phyloP scores from a whole-genome alignment of 2,888 invertebrate genomes.

The Philereme vetulata region DNA sequence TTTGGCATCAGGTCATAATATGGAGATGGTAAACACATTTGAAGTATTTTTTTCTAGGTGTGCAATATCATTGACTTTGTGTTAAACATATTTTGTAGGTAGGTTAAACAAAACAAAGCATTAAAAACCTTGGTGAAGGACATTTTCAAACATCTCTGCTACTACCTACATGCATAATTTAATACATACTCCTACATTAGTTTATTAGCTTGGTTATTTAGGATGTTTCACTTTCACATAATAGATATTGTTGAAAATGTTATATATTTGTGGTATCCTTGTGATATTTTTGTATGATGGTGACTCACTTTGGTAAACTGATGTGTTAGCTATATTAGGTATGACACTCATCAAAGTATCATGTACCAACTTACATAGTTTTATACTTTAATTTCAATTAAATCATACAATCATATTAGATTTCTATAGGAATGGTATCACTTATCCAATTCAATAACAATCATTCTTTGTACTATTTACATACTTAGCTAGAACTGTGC shows the following conservation, averaged over 20 bases:
- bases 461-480: slow-evolving; percentile 4
- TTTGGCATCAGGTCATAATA: slow-evolving; percentile 24
- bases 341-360: neutral
- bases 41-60: slow-evolving; percentile 32
- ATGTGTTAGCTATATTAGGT: neutral
- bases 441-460: slow-evolving; percentile 2
- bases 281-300: neutral
- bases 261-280: neutral
- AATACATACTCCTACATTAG: too few relatives aligned
- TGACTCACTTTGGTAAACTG: slow-evolving; percentile 8
- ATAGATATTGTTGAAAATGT: neutral
- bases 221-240: too few relatives aligned
- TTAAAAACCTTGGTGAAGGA: slow-evolving; percentile 18
- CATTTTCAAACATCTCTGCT: neutral
- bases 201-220: too few relatives aligned
- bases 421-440: slow-evolving; percentile 8
- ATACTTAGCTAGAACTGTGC: slow-evolving; percentile 13
- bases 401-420: neutral
- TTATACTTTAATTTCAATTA: slow-evolving; percentile 3
- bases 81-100: slow-evolving; percentile 33
- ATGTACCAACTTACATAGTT: neutral
- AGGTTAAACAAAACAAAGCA: slow-evolving; percentile 30
- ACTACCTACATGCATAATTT: too few relatives aligned
- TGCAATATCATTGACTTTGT: slow-evolving; percentile 51
- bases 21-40: slow-evolving; percentile 32